These are phyloP conservation scores for Ceyx margarethae DNA, from an alignment of 2,113 vertebrate species.

Conservation along the genomic window DNA sequence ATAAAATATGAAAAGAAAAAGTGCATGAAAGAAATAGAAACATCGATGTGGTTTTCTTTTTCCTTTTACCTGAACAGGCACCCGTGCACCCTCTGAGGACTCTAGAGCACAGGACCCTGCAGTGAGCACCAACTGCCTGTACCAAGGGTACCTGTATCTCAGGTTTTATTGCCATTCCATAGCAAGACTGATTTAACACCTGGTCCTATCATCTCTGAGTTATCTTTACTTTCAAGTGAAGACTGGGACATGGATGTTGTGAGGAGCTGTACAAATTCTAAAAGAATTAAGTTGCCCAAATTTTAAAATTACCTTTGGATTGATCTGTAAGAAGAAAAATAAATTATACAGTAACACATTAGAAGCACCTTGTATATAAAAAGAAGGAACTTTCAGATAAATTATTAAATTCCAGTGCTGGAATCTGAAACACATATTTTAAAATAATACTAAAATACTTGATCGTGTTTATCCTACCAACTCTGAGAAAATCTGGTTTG, in stretches of 20 bases:
- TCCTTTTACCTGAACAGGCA: not conserved
- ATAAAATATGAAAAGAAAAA: not conserved
- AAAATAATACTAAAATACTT: not conserved
- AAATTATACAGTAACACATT: not conserved
- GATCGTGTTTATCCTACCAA: not conserved
- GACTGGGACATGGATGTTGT: not conserved
- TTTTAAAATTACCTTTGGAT: not conserved
- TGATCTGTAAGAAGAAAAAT: not conserved
- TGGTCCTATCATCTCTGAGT: not conserved
- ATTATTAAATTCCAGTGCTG: not conserved
- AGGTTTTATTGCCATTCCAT: not conserved
- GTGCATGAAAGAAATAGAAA: not conserved
- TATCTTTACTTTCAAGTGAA: not conserved
- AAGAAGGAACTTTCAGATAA: not conserved
- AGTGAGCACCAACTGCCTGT: not conserved
- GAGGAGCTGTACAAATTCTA: not conserved
- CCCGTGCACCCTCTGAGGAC: not conserved
- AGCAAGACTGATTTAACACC: not conserved
- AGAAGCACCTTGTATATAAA: not conserved
- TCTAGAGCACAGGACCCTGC: fast-evolving
- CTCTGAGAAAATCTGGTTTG: not conserved
- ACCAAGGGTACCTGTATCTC: not conserved
- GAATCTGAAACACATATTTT: not conserved
- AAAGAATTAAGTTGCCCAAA: not conserved
- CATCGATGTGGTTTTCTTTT: not conserved